phyloP scores from a whole-genome alignment of 2,797 vertebrate species.

The Melopsittacus undulatus region DNA sequence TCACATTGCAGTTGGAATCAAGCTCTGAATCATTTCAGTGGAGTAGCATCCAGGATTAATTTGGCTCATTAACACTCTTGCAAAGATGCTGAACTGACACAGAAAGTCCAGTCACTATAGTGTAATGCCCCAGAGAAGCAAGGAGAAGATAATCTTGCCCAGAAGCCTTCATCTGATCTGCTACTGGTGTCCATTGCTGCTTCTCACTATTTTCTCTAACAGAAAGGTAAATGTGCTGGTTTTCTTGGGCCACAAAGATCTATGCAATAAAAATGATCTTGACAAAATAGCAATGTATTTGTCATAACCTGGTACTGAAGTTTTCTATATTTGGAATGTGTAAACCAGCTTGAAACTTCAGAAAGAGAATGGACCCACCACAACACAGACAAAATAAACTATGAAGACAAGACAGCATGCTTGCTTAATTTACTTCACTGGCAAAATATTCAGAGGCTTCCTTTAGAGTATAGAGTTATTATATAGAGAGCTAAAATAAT shows the following conservation, averaged over 20 bases:
- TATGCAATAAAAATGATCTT: neutral
- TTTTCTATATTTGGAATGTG: neutral
- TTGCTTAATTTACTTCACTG: neutral
- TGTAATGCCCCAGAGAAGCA: neutral
- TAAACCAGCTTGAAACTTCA: neutral
- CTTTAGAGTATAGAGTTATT: neutral
- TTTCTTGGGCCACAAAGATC: neutral
- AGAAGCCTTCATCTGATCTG: neutral
- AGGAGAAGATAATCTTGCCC: neutral
- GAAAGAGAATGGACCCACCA: neutral
- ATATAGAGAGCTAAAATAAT: neutral
- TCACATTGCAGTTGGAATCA: neutral
- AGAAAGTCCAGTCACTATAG: neutral
- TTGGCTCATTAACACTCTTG: neutral
- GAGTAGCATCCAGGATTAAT: neutral
- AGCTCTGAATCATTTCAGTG: neutral
- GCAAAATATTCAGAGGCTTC: neutral
- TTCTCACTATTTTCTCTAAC: neutral
- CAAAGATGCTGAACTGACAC: neutral
- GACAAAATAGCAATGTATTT: neutral
- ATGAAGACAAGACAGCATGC: neutral
- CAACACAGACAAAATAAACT: neutral
- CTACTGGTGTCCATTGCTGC: neutral
- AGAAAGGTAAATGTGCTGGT: neutral
- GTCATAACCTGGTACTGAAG: neutral